A percentile compares a stretch with the other conserved stretches of the same genome.
Evolutionary conservation across 2,113 vertebrate genomes (phyloP).

Genomic region (Alces alces): DNA sequence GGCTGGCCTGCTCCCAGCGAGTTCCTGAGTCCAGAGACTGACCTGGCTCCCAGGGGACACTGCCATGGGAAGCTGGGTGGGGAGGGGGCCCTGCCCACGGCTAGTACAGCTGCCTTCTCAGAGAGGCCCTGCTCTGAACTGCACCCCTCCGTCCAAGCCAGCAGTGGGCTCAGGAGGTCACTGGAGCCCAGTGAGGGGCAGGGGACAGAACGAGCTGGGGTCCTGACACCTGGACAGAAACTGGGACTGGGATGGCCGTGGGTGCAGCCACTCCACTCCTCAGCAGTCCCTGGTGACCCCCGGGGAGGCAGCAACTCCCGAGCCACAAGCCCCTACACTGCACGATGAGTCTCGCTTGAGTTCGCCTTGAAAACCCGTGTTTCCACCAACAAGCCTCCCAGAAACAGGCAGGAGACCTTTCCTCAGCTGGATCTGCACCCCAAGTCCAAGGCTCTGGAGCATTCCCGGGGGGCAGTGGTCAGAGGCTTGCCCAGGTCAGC

Average conservation of each 20-base stretch:
- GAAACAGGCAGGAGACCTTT: background rate
- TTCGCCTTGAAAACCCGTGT: background rate
- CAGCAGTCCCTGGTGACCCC: background rate
- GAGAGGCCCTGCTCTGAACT: background rate
- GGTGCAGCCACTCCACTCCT: too few species aligned
- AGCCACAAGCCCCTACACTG: background rate
- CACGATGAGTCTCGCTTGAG: background rate
- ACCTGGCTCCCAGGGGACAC: background rate
- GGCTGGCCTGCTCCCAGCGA: accelerated
- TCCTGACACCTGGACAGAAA: background rate
- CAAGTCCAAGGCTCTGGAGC: background rate
- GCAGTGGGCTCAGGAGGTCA: background rate
- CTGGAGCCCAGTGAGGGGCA: background rate
- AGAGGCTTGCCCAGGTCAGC: background rate
- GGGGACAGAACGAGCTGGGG: background rate
- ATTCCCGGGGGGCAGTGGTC: accelerated
- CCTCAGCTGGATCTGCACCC: background rate
- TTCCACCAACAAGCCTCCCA: background rate
- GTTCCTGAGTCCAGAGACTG: background rate
- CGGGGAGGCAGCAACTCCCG: background rate
- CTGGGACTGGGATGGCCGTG: background rate
- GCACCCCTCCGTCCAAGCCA: accelerated
- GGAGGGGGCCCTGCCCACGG: background rate
- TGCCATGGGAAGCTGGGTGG: background rate
- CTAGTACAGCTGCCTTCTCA: background rate